Evolutionary conservation across 2,888 invertebrate species (phyloP).

Genomic region (Lathronympha strigana): DNA sequence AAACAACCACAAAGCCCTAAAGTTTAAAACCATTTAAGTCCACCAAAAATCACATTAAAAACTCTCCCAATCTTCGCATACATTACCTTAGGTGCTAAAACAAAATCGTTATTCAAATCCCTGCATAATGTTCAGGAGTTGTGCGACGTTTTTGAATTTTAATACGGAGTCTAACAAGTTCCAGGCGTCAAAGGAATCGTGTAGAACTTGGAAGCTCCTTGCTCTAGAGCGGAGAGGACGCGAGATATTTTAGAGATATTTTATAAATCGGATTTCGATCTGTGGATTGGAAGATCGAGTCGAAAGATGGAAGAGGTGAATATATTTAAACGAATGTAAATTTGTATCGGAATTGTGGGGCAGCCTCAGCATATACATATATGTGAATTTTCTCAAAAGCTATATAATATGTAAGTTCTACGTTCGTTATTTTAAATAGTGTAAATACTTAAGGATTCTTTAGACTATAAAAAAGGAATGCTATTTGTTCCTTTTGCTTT

Average conservation of each 20-base stretch:
- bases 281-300: neutral
- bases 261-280: slow-evolving; percentile 1
- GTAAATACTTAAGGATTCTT: too few relatives aligned
- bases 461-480: too few relatives aligned
- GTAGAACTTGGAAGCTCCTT: slow-evolving; percentile 54
- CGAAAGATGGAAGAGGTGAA: neutral
- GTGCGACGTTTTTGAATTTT: slow-evolving; percentile 83
- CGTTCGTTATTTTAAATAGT: too few relatives aligned
- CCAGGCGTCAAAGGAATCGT: slow-evolving; percentile 80
- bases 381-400: too few relatives aligned
- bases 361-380: too few relatives aligned
- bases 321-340: too few relatives aligned
- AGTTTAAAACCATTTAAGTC: slow-evolving; percentile 80
- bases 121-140: slow-evolving; percentile 81
- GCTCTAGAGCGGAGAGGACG: slow-evolving; percentile 58
- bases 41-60: slow-evolving; percentile 79
- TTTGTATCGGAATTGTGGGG: too few relatives aligned
- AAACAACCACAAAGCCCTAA: slow-evolving; percentile 54
- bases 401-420: too few relatives aligned
- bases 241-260: neutral
- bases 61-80: slow-evolving; percentile 77
- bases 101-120: slow-evolving; percentile 84
- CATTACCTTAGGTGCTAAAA: slow-evolving; percentile 75
- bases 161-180: slow-evolving; percentile 83
- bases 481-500: too few relatives aligned